Evolutionary conservation across 2,113 vertebrate species (phyloP).

Genomic region (Tretioscincus oriximinensis): DNA sequence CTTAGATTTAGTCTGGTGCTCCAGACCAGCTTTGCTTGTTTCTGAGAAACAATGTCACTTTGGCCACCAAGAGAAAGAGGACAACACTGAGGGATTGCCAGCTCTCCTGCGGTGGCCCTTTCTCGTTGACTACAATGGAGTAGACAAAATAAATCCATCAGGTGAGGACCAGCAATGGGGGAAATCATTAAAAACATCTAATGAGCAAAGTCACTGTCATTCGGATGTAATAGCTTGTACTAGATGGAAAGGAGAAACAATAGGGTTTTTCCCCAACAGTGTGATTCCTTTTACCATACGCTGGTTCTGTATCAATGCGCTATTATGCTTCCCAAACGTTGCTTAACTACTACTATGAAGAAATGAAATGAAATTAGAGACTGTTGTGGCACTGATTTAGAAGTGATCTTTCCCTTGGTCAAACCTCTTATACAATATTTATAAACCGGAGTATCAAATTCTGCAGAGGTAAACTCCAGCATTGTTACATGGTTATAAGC

Average conservation of each 20-base stretch:
- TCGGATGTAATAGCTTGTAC: background rate
- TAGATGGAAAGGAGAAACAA: no score
- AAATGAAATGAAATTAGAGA: no score
- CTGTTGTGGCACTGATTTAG: no score
- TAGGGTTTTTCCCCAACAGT: background rate
- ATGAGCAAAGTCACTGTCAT: background rate
- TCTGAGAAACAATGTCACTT: slow-evolving; percentile 13
- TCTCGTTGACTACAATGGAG: background rate
- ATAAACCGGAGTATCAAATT: background rate
- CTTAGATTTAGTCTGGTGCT: background rate
- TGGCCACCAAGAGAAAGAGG: background rate
- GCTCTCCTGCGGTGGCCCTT: background rate
- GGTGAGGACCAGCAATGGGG: background rate
- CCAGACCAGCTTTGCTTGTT: background rate
- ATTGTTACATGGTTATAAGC: no score
- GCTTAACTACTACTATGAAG: no score
- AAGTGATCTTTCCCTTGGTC: no score
- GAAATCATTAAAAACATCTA: no score
- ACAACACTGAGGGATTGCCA: background rate
- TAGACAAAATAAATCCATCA: background rate
- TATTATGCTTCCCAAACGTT: no score
- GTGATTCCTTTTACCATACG: no score
- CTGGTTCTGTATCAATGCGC: no score
- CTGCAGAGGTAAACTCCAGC: no score
- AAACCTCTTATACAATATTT: background rate